Conservation (phyloP, 2,888 invertebrate species). For the Drosophila dives region DNA sequence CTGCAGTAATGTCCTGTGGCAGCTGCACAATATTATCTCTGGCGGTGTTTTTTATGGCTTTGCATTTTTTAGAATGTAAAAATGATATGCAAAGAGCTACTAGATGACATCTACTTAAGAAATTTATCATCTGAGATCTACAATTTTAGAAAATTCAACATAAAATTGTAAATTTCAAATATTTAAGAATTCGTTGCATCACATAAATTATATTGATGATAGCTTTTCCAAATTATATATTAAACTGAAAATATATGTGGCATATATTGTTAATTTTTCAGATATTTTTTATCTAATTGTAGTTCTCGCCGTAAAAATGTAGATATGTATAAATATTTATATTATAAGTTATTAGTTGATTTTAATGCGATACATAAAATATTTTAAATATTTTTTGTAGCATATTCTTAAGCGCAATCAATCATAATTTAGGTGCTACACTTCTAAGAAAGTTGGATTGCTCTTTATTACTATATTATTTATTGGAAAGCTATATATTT, state of each 20-base stretch:
- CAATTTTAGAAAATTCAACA: not conserved
- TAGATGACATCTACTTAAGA: not conserved
- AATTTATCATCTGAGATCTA: not conserved
- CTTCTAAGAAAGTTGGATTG: not conserved
- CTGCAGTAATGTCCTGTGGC: conserved; percentile 1
- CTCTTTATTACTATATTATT: no score
- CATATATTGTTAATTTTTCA: not conserved
- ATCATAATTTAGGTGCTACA: not conserved
- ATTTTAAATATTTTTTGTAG: conserved; percentile 6
- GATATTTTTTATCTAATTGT: not conserved
- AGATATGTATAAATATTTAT: no score
- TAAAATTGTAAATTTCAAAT: not conserved
- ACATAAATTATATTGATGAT: no score
- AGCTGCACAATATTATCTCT: conserved; percentile 35
- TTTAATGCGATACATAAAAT: not conserved
- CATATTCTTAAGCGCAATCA: conserved; percentile 22
- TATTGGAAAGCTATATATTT: no score
- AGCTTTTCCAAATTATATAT: no score
- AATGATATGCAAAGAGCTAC: conserved; percentile 14
- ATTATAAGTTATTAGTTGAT: no score
- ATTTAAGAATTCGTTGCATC: not conserved
- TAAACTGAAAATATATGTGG: not conserved
- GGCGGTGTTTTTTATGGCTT: conserved; percentile 24
- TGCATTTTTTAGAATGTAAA: conserved; percentile 27
- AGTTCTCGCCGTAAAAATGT: fast-evolving